Evolutionary conservation across 2,888 invertebrate species (phyloP), one percentile per base, ranked within the genome.

Genomic region (Flexamia atlantica): DNA sequence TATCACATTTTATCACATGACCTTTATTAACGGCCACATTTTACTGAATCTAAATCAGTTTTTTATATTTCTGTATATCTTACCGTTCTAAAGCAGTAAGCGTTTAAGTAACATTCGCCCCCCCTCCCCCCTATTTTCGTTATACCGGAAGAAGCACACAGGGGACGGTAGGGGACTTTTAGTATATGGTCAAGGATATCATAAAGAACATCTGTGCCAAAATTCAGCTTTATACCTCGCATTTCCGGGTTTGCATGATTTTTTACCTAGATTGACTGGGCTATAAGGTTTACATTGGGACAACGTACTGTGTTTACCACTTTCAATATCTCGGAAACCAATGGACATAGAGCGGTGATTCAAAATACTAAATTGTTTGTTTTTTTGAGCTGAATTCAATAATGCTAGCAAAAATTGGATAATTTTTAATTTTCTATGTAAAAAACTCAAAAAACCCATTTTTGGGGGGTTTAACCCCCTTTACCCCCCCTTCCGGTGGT

Each of bases 151-250:
- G 68, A 68, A 68, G 68, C 68, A 68, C 28, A 68, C 68, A 68
- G 68, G 68, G n/a, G n/a, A n/a, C n/a, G n/a, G n/a, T n/a, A n/a
- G n/a, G n/a, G 68, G 68, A 68, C 68, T 68, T 68, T 68, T 68
- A 68, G 30, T 2, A 68, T 68, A 68, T 68, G 68, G 68, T 68
- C 68, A 68, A 68, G 68, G 68, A 68, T 68, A 68, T 68, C 68
- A 28, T 32, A 68, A 57, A 57, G 57, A 20, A 57, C 57, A 57
- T 57, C 9, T 57, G 57, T 57, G 57, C 57, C 57, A 68, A 68
- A 68, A 68, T 68, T 68, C 68, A 68, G 68, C 68, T 68, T 68
- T 68, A 68, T 68, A 68, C 30, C 68, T 68, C 68, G 68, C 68
- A 68, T 68, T 32, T 68, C 68, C 68, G 68, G 68, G 68, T 68